Conservation (phyloP, 1,140 invertebrate genomes). For the Spodoptera frugiperda region DNA sequence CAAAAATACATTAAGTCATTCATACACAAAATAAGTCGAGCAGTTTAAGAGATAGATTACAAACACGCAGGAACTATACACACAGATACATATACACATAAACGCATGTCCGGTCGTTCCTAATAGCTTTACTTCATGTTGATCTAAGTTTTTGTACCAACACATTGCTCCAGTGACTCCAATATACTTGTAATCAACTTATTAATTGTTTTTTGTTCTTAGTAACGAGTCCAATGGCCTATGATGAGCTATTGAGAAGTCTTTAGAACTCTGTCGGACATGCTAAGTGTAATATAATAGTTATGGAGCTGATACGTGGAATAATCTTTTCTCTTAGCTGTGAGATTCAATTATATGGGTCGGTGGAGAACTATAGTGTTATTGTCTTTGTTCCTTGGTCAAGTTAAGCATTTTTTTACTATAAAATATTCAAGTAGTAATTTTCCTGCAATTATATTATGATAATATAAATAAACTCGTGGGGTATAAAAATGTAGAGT, state of each 20-base stretch:
- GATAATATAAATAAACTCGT: too few species aligned
- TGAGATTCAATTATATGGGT: not conserved
- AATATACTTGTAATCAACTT: constrained; percentile 1
- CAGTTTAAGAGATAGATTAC: too few species aligned
- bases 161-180: constrained; percentile 24
- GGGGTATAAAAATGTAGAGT: too few species aligned
- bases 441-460: too few species aligned
- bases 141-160: not conserved
- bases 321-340: constrained; percentile 3
- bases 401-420: too few species aligned
- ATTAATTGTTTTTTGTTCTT: constrained; percentile 16
- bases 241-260: constrained; percentile 2
- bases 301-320: not conserved
- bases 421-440: too few species aligned
- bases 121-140: not conserved
- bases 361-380: not conserved
- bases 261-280: not conserved
- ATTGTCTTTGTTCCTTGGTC: too few species aligned
- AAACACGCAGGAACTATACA: not conserved
- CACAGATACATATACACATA: too few species aligned
- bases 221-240: constrained; percentile 7
- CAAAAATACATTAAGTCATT: too few species aligned
- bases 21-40: too few species aligned
- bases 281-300: constrained; percentile 16
- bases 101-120: not conserved